Evolutionary conservation across 1,140 invertebrate species (phyloP).

Genomic region (Cherax destructor): DNA sequence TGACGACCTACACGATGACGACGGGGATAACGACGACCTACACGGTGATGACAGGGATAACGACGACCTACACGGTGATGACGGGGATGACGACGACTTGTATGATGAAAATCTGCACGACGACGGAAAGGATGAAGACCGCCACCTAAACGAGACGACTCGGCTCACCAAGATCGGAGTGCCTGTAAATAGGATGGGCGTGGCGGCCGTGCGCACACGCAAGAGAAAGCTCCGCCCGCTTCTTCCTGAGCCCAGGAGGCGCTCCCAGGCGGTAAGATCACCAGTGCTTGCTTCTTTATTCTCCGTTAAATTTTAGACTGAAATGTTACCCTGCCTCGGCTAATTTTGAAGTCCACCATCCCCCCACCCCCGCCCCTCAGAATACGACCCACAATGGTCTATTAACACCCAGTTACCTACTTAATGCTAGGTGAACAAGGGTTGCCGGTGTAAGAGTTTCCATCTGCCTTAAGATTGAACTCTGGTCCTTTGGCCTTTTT

Average conservation of each 20-base stretch:
- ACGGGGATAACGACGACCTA: background rate
- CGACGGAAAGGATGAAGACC: background rate
- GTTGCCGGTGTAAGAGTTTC: too few species aligned
- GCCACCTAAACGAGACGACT: too few species aligned
- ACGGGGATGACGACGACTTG: background rate
- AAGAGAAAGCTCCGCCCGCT: background rate
- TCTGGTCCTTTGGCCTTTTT: too few species aligned
- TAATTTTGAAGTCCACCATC: too few species aligned
- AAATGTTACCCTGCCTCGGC: too few species aligned
- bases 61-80: background rate
- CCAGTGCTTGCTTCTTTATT: background rate
- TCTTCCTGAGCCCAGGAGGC: background rate
- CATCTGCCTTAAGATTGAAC: too few species aligned
- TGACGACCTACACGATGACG: background rate
- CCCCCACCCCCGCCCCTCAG: too few species aligned
- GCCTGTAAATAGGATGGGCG: conserved; percentile 15
- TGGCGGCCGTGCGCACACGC: background rate
- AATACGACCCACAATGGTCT: too few species aligned
- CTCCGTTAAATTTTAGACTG: too few species aligned
- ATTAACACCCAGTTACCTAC: too few species aligned
- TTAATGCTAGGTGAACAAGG: too few species aligned
- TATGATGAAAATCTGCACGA: background rate
- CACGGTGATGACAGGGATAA: background rate
- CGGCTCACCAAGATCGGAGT: too few species aligned
- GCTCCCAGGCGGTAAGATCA: conserved; percentile 6